Conservation (phyloP, 2,888 invertebrate species). For the Drosophila mimica region DNA sequence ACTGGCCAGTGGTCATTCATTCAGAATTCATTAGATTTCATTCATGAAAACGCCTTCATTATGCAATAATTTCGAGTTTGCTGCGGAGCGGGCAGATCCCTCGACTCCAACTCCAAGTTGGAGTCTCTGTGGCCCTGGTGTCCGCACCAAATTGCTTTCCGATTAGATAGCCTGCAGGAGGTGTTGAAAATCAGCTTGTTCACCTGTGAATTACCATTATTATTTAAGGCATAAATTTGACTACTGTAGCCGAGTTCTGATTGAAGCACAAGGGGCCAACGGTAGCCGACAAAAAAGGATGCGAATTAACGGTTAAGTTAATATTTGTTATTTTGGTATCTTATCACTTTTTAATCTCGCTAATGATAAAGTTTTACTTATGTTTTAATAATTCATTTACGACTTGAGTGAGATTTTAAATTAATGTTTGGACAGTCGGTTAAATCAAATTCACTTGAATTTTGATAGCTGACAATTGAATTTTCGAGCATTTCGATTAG, state of each 20-base stretch:
- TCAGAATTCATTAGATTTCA: conserved; percentile 82
- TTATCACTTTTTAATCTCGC: background rate
- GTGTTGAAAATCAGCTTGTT: conserved; percentile 78
- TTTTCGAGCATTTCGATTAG: conserved; percentile 1
- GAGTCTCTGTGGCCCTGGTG: conserved; percentile 23
- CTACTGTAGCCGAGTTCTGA: conserved; percentile 34
- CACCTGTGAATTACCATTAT: conserved; percentile 79
- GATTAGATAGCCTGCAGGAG: conserved; percentile 79
- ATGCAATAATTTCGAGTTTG: conserved; percentile 65
- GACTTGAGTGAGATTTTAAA: background rate
- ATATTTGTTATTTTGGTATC: conserved; percentile 10
- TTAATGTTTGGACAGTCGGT: conserved; percentile 1
- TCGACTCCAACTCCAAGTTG: conserved; percentile 7
- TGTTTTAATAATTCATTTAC: background rate
- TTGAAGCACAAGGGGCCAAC: conserved; percentile 14
- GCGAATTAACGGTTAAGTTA: conserved; percentile 16
- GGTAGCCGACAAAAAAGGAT: conserved; percentile 26
- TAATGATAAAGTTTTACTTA: background rate
- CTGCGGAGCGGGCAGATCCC: conserved; percentile 3
- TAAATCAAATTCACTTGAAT: conserved; percentile 33
- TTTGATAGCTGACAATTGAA: conserved; percentile 29
- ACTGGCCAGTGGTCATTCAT: conserved; percentile 66
- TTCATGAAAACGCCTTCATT: conserved; percentile 82
- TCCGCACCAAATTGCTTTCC: conserved; percentile 65
- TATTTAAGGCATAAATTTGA: conserved; percentile 69